Percentiles rank a stretch among this genome's conserved stretches.
These are phyloP conservation scores for Apotomis betuletana DNA, from an alignment of 2,888 invertebrate genomes.

Conservation along the genomic window DNA sequence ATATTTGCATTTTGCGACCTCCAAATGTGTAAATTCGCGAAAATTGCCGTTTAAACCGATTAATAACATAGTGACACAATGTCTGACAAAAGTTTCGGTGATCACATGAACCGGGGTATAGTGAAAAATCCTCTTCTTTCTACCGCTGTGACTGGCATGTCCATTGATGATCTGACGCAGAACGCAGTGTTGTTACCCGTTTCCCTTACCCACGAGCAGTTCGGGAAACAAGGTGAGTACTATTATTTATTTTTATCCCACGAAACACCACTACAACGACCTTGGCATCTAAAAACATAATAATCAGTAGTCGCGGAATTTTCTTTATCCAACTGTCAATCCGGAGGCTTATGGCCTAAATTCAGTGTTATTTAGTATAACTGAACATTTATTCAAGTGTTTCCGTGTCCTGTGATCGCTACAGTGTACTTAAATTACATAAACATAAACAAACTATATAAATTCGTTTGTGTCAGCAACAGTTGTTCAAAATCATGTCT, in stretches of 20 bases:
- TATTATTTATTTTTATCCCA: slow-evolving; percentile 66
- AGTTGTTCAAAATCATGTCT: slow-evolving; percentile 57
- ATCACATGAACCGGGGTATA: slow-evolving; percentile 69
- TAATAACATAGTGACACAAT: slow-evolving; percentile 60
- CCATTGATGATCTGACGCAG: slow-evolving; percentile 88
- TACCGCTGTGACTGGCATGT: slow-evolving; percentile 88
- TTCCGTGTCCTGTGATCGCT: slow-evolving; percentile 25
- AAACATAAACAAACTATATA: slow-evolving; percentile 17
- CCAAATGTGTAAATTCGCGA: slow-evolving; percentile 78
- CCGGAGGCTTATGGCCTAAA: slow-evolving; percentile 46
- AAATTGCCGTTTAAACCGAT: slow-evolving; percentile 67
- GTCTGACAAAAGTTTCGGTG: slow-evolving; percentile 80
- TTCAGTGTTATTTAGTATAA: slow-evolving; percentile 38
- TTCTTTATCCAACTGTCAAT: slow-evolving; percentile 56
- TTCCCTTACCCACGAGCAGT: slow-evolving; percentile 68
- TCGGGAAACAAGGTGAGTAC: slow-evolving; percentile 74
- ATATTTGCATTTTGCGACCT: slow-evolving; percentile 79
- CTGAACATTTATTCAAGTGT: slow-evolving; percentile 17
- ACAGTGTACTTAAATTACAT: slow-evolving; percentile 33
- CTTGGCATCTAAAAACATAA: slow-evolving; percentile 54
- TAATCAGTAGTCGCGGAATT: slow-evolving; percentile 52
- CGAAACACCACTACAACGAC: slow-evolving; percentile 58
- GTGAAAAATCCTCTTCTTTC: slow-evolving; percentile 88
- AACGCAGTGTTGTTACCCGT: slow-evolving; percentile 89
- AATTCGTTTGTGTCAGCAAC: slow-evolving; percentile 1